These are phyloP conservation scores for Ispidina picta DNA, from an alignment of 2,797 vertebrate genomes.

Conservation along the genomic window DNA sequence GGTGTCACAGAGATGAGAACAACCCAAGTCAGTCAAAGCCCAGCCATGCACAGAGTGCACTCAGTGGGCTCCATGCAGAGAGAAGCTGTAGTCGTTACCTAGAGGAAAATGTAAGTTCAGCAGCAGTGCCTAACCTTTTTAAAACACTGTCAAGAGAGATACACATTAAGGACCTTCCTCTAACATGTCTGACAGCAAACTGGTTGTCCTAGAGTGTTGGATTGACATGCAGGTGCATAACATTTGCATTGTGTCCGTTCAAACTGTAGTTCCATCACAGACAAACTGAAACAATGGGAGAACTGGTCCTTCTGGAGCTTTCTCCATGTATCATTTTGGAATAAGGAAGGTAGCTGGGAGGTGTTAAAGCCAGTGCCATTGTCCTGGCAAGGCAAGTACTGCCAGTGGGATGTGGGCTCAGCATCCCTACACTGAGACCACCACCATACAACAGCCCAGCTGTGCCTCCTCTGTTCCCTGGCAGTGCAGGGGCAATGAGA, in stretches of 20 bases:
- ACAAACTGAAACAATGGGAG: background rate
- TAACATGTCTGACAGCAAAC: background rate
- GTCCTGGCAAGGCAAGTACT: background rate
- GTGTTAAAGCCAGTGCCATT: background rate
- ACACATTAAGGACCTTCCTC: accelerated
- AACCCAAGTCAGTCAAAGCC: background rate
- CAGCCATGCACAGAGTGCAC: background rate
- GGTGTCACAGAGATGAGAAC: background rate
- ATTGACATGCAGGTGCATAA: accelerated
- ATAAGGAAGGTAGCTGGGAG: background rate
- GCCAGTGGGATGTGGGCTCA: background rate
- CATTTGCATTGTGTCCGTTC: accelerated
- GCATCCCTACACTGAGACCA: background rate
- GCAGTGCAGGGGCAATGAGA: accelerated
- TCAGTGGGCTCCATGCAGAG: background rate
- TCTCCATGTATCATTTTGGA: accelerated
- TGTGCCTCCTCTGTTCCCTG: accelerated
- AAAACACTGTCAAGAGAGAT: background rate
- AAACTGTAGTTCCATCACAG: background rate
- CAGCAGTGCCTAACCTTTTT: background rate
- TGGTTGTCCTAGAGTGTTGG: background rate
- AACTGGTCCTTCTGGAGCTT: background rate
- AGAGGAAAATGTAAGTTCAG: background rate
- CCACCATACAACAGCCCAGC: background rate
- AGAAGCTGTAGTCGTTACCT: background rate